A percentile compares a stretch with the other conserved stretches of the same genome.
phyloP scores from a whole-genome alignment of 2,888 invertebrate genomes.

The Trissolcus japonicus region DNA sequence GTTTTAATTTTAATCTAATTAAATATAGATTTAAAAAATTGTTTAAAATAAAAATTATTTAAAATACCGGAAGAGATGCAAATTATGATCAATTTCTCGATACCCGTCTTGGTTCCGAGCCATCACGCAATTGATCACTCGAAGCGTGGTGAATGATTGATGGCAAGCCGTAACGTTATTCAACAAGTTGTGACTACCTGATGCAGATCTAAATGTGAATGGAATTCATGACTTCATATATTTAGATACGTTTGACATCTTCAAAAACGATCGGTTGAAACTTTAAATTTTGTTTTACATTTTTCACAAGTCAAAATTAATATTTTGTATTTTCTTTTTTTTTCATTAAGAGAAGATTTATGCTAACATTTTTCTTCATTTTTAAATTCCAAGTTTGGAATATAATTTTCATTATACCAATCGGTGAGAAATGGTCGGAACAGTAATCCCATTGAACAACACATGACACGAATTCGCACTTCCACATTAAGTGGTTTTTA shows the following conservation, averaged over 20 bases:
- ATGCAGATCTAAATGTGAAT: conserved; percentile 13
- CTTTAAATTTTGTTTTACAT: not conserved
- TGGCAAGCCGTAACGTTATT: conserved; percentile 24
- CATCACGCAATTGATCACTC: conserved; percentile 22
- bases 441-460: conserved; percentile 24
- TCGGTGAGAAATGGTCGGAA: not conserved
- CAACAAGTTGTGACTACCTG: conserved; percentile 31
- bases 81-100: conserved; percentile 32
- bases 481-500: conserved; percentile 42
- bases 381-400: not conserved
- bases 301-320: not conserved
- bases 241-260: conserved; percentile 1
- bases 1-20: too few relatives aligned
- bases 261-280: not conserved
- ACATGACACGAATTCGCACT: conserved; percentile 21
- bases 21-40: conserved; percentile 1
- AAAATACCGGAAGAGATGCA: conserved; percentile 30
- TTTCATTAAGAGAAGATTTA: too few relatives aligned
- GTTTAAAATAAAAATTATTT: not conserved
- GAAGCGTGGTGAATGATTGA: conserved; percentile 34
- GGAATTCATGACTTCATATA: conserved; percentile 9
- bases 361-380: not conserved
- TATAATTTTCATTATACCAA: not conserved
- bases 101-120: conserved; percentile 21
- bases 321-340: too few relatives aligned